Evolutionary conservation across 2,888 invertebrate species (phyloP), one percentile per base, ranked within the genome.

Genomic region (Actias luna): DNA sequence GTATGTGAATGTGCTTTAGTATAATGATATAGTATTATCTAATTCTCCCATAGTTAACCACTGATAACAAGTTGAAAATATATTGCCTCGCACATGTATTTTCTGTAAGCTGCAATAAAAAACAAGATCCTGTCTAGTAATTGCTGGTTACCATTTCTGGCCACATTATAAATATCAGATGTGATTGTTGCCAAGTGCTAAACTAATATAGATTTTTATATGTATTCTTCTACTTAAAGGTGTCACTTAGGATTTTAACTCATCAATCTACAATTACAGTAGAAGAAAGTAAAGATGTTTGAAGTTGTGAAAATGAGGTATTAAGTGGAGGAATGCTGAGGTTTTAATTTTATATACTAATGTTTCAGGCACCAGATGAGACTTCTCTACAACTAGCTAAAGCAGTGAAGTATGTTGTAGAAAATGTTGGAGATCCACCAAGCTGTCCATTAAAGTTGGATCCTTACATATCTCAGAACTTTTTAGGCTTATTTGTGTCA

Each of bases 401-500:
- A 80, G 94, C 95, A n/a, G 88, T 97, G 22, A 95, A 96, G 77
- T 94, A 94, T 77, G 94, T 96, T n/a, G 94, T 96, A 72, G 95
- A 96, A 70, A 93, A 93, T 81, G 94, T 95, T 35, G 95, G 96
- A 1, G 94, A 95, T 57, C 93, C 94, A 58, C 91, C 96, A 29
- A 93, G 94, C 71, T 94, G 94, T 64, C 94, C 95, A 0, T 87
- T 96, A 5, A 95, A 95, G 75, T 86, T 98, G 60, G 98, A 98
- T 83, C 95, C 96, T 0, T 98, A 98, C 77, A 94, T 96, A 59
- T 97, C 97, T 33, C 95, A 95, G 22, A 98, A 97, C 85, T 98
- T 98, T 82, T 97, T 98, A 95, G 98, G 98, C 0, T 94, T 98
- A 59, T 98, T 98, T 88, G 95, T 98, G 2, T 95, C 95, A 16